phyloP scores from a whole-genome alignment of 2,888 invertebrate species.

The Epiblema foenella region DNA sequence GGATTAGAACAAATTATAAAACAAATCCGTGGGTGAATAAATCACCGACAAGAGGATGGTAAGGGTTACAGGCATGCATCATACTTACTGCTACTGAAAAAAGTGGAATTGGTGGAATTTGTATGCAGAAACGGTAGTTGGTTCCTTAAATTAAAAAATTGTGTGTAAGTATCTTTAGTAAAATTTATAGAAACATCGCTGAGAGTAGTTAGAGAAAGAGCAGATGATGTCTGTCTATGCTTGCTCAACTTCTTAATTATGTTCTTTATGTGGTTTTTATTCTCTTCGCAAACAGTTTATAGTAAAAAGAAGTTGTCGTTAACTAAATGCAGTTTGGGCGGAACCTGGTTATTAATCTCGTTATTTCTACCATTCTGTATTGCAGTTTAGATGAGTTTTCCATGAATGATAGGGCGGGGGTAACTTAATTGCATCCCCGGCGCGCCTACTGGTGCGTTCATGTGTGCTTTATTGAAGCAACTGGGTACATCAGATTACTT shows the following conservation, averaged over 20 bases:
- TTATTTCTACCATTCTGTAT: constrained; percentile 30
- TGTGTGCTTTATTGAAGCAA: constrained; percentile 59
- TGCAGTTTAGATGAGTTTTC: constrained; percentile 40
- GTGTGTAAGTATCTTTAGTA: too few species aligned
- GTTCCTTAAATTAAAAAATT: too few species aligned
- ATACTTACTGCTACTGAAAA: too few species aligned
- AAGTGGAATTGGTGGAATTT: too few species aligned
- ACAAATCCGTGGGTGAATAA: too few species aligned
- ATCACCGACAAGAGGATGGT: too few species aligned
- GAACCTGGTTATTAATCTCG: constrained; percentile 29
- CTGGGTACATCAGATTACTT: constrained; percentile 18
- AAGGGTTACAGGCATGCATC: too few species aligned
- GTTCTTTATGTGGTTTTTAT: too few species aligned
- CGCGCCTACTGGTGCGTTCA: constrained; percentile 57
- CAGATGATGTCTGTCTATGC: not conserved
- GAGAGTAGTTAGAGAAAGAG: not conserved
- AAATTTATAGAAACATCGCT: not conserved
- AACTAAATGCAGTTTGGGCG: not conserved
- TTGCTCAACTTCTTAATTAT: too few species aligned
- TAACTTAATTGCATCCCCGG: constrained; percentile 59
- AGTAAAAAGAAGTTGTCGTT: not conserved
- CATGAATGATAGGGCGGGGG: constrained; percentile 42
- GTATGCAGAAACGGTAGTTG: too few species aligned
- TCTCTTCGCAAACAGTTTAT: too few species aligned
- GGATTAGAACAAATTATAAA: too few species aligned